A percentile compares a stretch with the other conserved stretches of the same genome.
Conservation (phyloP, 2,888 invertebrate species). For the Papilio protenor region DNA sequence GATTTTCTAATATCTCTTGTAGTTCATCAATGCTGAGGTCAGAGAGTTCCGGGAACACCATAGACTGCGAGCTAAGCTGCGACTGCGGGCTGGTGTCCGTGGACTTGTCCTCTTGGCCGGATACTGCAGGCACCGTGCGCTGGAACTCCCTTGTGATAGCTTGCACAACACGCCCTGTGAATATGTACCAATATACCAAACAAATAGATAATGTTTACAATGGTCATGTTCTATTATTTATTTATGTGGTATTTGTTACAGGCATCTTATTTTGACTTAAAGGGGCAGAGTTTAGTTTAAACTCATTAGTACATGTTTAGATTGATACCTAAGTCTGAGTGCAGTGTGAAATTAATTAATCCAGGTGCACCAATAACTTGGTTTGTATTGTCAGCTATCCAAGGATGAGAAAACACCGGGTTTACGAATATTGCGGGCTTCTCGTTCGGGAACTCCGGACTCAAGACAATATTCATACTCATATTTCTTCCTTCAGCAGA, state of each 20-base stretch:
- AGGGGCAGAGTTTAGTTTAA: neutral
- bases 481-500: slow-evolving; percentile 86
- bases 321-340: slow-evolving; percentile 86
- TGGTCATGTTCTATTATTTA: too few relatives aligned
- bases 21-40: slow-evolving; percentile 85
- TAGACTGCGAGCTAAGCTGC: slow-evolving; percentile 57
- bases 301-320: neutral
- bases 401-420: slow-evolving; percentile 88
- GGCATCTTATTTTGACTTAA: neutral
- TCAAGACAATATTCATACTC: slow-evolving; percentile 86
- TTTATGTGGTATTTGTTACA: neutral
- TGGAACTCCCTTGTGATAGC: slow-evolving; percentile 92
- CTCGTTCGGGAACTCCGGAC: slow-evolving; percentile 90
- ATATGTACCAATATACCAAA: neutral
- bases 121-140: slow-evolving; percentile 74
- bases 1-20: slow-evolving; percentile 87
- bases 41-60: slow-evolving; percentile 73
- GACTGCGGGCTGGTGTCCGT: slow-evolving; percentile 67
- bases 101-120: slow-evolving; percentile 74
- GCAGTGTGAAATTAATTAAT: slow-evolving; percentile 89
- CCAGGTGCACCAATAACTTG: slow-evolving; percentile 90
- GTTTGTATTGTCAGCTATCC: slow-evolving; percentile 87
- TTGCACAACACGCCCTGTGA: slow-evolving; percentile 86
- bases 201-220: neutral
- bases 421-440: slow-evolving; percentile 88